Base-by-base conservation (phyloP, 1,140 invertebrate species). In the Panagrolaimus sp. region DNA sequence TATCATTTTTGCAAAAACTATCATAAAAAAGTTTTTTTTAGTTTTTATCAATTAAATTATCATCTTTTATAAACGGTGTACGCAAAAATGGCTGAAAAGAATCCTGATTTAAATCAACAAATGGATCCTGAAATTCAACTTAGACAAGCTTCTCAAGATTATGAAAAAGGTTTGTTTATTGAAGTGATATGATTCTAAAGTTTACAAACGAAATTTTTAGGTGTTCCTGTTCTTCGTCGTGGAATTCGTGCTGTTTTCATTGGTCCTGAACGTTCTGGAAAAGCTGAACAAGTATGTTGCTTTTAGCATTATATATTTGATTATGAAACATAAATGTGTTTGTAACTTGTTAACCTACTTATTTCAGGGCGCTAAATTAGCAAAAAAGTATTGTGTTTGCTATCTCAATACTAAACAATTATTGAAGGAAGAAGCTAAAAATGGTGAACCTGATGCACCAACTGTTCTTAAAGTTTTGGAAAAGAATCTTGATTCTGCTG, bases 401-500 rank as follows among this genome's bases (percentile, higher is more conserved):
- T 28, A 58, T 8, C 21, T 58, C 52, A 58, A 28, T 58, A 28
- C 52, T 28, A 21, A 26, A 10, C 10, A 21, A 12, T 26, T 21
- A 1, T 28, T 58, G 21, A 28, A 21, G 10, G 52, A 21, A 21
- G 52, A 58, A 58, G 28, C 17, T 28, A 58, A 58, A 28, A n/a
- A 12, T 14, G 52, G 52, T 2, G 52, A 21, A 28, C 52, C 52
- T 12, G 21, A 21, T 21, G 28, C 21, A 12, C 14, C 14, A 21
- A 28, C 52, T 28, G 14, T 58, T 28, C 52, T 58, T 28, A n/a
- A 58, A 17, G 52, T 98, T 88, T 95, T 98, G 80, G 90, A 93
- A 76, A 88, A 88, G 52, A 94, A 95, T 84, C 85, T 98, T 65
- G 90, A 95, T 73, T 91, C 91, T 76, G 90, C 91, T 0, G 91